These are phyloP conservation scores for Holothuria scabra DNA, from an alignment of 53 echinoderm and acorn worm species.

Conservation along the genomic window DNA sequence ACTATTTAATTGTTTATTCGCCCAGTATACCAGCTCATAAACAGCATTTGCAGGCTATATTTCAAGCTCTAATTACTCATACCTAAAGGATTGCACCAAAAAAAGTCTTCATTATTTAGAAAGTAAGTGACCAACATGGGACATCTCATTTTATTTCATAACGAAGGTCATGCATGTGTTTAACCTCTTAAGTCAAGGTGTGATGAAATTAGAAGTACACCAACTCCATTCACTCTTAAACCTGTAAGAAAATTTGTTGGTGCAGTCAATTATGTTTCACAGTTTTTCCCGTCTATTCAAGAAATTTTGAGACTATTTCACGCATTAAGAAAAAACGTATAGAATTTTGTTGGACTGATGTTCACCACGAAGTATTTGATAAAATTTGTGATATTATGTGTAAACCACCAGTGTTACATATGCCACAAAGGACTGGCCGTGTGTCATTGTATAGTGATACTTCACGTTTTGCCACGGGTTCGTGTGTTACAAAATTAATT, in stretches of 20 bases:
- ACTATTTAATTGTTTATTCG: slow-evolving; percentile 28
- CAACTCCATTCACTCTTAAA: neutral
- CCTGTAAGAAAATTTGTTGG: slow-evolving; percentile 41
- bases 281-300: slow-evolving; percentile 7
- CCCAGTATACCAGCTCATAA: neutral
- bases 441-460: slow-evolving; percentile 50
- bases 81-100: neutral
- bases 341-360: slow-evolving; percentile 39
- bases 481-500: slow-evolving; percentile 44
- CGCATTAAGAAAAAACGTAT: slow-evolving; percentile 10
- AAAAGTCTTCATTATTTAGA: slow-evolving; percentile 35
- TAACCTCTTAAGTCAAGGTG: slow-evolving; percentile 5
- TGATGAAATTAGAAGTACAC: neutral
- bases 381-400: slow-evolving; percentile 30
- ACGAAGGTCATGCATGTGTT: slow-evolving; percentile 18
- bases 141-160: slow-evolving; percentile 15
- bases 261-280: slow-evolving; percentile 29
- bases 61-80: neutral
- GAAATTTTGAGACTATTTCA: slow-evolving; percentile 35
- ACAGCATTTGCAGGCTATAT: slow-evolving; percentile 2
- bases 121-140: slow-evolving; percentile 29
- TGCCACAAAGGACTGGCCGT: slow-evolving; percentile 31
- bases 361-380: slow-evolving; percentile 42
- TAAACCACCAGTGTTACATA: slow-evolving; percentile 37
- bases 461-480: slow-evolving; percentile 47